Percentiles rank a stretch among this genome's conserved stretches.
These are phyloP conservation scores for Arvicanthis niloticus DNA, from an alignment of 2,113 vertebrate genomes.

Conservation along the genomic window DNA sequence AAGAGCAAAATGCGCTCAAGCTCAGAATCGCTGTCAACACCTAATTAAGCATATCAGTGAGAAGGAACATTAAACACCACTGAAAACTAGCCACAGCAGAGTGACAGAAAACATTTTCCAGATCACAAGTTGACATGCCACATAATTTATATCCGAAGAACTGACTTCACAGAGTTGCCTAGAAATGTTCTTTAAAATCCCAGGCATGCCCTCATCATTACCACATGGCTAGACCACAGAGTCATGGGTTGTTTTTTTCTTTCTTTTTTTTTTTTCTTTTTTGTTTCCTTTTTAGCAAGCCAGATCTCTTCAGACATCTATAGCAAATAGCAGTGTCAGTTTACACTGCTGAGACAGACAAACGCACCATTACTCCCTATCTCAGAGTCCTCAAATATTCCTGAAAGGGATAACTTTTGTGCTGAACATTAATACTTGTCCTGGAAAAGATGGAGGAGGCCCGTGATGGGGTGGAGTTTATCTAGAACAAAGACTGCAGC, in stretches of 20 bases:
- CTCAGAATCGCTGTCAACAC: conserved; percentile 69
- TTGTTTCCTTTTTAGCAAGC: not conserved
- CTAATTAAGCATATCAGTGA: conserved; percentile 73
- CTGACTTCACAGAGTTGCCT: not conserved
- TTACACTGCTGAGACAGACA: conserved; percentile 6
- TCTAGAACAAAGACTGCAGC: not conserved
- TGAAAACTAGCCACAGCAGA: conserved; percentile 60
- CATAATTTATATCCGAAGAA: conserved; percentile 46
- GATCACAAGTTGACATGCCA: conserved; percentile 52
- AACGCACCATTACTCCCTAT: not conserved
- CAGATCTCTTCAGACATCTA: not conserved
- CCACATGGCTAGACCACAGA: conserved; percentile 39
- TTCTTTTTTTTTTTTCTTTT: not conserved
- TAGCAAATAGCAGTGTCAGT: not conserved
- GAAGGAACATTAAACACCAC: conserved; percentile 60
- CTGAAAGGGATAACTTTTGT: not conserved
- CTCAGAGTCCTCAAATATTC: not conserved
- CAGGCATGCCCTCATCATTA: conserved; percentile 21
- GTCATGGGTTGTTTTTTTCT: not conserved
- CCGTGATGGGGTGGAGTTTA: not conserved
- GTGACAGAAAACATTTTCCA: conserved; percentile 66
- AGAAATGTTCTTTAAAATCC: conserved; percentile 41
- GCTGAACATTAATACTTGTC: not conserved
- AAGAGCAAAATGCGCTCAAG: conserved; percentile 59
- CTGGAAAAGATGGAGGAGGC: not conserved